Base-by-base conservation (phyloP, 2,888 invertebrate species). In the Gibbula magus region DNA sequence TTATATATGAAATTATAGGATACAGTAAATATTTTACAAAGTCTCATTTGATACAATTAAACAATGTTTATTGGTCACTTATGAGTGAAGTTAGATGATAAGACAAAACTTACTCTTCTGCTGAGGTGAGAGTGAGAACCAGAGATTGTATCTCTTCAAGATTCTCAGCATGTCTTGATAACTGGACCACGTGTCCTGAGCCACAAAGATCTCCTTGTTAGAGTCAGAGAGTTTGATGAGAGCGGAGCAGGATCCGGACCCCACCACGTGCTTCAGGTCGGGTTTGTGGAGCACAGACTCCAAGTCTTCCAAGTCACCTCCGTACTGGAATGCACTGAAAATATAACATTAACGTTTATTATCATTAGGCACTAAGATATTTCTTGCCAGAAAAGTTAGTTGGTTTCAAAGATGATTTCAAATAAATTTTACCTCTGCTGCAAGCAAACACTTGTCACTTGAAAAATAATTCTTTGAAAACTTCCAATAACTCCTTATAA, bases 81-180 rank as follows among this genome's bases (percentile, higher is more conserved):
- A n/a, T n/a, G n/a, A n/a, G n/a, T n/a, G n/a, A n/a, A n/a, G n/a
- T n/a, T n/a, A n/a, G n/a, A n/a, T n/a, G n/a, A 45, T 10, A 45
- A 10, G 13, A 8, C 8, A 45, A 29, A 29, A 8, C 35, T 73
- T 18, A 73, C 74, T 32, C 16, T 79, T 20, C 25, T 61, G 79
- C 1, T 54, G 79, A 29, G 61, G 20, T 0, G 75, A 22, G n/a
- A 74, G 66, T 35, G 84, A 84, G 79, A 83, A 87, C 53, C 84
- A 83, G 82, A 98, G 95, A 88, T 96, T 96, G 93, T 98, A 98
- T 79, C 95, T 95, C 92, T 98, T 98, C 89, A 97, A 94, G 52
- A 97, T 95, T 80, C 97, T 94, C 81, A 97, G 94, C 97, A 98
- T 98, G 84, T 95, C 95, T 51, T 95, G 94, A 91, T 96, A 97